Conservation (phyloP, 2,797 vertebrate genomes). For the Potorous gilbertii region DNA sequence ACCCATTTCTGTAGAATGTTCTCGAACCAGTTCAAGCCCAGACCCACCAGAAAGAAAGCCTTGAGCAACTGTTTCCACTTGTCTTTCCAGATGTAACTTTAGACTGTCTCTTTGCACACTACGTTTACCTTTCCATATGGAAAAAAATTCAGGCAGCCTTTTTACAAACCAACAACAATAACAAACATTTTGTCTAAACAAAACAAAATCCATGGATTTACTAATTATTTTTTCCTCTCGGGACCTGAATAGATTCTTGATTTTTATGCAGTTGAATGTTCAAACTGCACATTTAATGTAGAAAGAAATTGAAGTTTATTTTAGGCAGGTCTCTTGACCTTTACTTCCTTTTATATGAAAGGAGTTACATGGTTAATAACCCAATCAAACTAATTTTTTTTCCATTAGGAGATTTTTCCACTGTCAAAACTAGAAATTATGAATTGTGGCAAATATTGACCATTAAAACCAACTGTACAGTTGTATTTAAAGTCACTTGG, state of each 20-base stretch:
- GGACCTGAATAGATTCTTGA: neutral
- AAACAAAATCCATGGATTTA: neutral
- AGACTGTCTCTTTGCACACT: neutral
- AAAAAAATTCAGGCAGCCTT: neutral
- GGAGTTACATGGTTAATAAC: neutral
- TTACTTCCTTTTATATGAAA: neutral
- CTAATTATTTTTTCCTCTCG: neutral
- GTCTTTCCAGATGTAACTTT: neutral
- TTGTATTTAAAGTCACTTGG: conserved; percentile 14
- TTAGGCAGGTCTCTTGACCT: neutral
- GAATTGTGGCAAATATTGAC: neutral
- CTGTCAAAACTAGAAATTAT: neutral
- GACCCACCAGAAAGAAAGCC: neutral
- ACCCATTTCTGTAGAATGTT: neutral
- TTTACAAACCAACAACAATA: neutral
- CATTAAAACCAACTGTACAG: neutral
- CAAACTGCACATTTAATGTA: neutral
- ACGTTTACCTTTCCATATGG: neutral
- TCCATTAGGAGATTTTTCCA: neutral
- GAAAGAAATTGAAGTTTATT: neutral
- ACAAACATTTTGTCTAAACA: neutral
- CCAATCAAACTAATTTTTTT: neutral
- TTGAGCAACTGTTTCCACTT: neutral
- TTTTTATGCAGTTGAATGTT: neutral
- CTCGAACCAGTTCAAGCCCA: neutral